A percentile compares a stretch with the other conserved stretches of the same genome.
These are phyloP conservation scores for Atethmia centrago DNA, from an alignment of 2,888 invertebrate species.

Conservation along the genomic window DNA sequence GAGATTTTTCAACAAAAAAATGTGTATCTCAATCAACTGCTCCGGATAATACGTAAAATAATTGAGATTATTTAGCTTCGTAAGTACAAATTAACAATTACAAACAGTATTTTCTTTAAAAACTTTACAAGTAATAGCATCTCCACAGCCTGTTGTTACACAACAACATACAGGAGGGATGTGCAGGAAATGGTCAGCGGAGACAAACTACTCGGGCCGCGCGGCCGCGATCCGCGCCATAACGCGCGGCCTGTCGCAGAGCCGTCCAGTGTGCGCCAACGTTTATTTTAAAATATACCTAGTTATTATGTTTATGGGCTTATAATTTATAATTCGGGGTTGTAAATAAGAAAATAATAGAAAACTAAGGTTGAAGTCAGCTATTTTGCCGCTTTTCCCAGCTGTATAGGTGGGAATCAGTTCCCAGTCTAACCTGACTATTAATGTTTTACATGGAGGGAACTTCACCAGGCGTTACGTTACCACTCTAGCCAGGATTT, in stretches of 20 bases:
- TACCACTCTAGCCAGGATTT: neutral
- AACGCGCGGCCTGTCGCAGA: conserved; percentile 75
- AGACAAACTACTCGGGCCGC: conserved; percentile 84
- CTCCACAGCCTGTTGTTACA: conserved; percentile 61
- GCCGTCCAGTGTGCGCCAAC: conserved; percentile 47
- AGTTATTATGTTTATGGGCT: conserved; percentile 30
- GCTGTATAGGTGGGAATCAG: too few relatives aligned
- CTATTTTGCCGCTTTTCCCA: neutral
- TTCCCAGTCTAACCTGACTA: neutral
- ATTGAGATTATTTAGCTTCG: too few relatives aligned
- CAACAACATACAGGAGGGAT: conserved; percentile 73
- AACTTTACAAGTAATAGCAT: conserved; percentile 20
- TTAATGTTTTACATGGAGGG: neutral
- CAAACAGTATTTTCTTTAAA: neutral
- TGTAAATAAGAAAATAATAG: neutral
- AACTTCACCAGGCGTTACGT: neutral
- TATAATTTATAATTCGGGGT: conserved; percentile 1
- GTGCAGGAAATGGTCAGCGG: conserved; percentile 87
- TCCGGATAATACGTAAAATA: too few relatives aligned
- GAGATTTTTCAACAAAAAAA: neutral
- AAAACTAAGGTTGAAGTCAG: neutral
- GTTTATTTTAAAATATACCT: conserved; percentile 58
- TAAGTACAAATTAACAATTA: too few relatives aligned
- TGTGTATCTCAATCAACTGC: too few relatives aligned
- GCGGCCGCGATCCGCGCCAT: conserved; percentile 86